phyloP scores from a whole-genome alignment of 2,888 invertebrate genomes.

The Pteria penguin region DNA sequence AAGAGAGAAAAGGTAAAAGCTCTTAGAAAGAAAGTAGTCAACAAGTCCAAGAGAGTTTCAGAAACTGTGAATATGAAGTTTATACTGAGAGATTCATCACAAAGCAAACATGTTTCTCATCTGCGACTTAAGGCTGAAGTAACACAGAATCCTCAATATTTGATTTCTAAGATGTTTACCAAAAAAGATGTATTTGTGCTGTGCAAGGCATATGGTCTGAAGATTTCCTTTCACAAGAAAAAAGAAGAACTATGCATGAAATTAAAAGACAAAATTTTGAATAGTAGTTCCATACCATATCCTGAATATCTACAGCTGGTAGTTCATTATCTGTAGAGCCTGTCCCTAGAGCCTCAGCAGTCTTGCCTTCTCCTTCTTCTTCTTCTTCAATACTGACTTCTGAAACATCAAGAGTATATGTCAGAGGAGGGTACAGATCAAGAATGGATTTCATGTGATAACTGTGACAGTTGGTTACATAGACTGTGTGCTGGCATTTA shows the following conservation, averaged over 20 bases:
- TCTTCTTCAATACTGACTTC: not conserved
- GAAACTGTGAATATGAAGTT: constrained; percentile 20
- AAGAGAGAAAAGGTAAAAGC: constrained; percentile 8
- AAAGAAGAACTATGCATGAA: not conserved
- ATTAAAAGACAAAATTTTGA: not conserved
- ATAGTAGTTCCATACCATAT: not conserved
- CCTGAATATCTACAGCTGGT: not conserved
- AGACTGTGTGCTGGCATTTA: constrained; percentile 11
- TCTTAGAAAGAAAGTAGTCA: constrained; percentile 5
- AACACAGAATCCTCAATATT: not conserved
- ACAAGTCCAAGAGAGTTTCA: constrained; percentile 7
- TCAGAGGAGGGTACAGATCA: not conserved
- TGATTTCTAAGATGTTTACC: not conserved
- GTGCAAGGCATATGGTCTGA: not conserved
- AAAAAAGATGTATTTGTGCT: not conserved
- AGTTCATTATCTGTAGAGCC: not conserved
- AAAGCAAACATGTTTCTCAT: not conserved
- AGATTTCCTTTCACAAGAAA: not conserved
- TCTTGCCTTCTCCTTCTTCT: constrained; percentile 2
- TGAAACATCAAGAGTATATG: not conserved
- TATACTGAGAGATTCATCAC: not conserved
- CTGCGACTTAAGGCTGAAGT: not conserved
- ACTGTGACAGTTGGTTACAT: constrained; percentile 2
- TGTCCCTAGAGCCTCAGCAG: not conserved
- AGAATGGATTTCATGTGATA: constrained; percentile 17